Percentiles rank a stretch among this genome's conserved stretches.
phyloP scores from a whole-genome alignment of 2,797 vertebrate species.

The Kryptopterus vitreolus region DNA sequence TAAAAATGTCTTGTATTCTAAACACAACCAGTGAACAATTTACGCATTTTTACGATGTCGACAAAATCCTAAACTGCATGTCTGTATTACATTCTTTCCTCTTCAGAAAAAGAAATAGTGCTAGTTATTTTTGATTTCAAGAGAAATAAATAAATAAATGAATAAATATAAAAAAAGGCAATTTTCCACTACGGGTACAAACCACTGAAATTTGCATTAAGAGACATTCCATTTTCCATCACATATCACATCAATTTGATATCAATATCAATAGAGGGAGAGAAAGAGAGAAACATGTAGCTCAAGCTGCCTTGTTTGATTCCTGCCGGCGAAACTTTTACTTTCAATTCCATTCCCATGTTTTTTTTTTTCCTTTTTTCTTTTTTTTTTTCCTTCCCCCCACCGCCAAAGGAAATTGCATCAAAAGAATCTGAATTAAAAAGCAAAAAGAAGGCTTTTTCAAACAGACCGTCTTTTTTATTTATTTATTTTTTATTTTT shows the following conservation, averaged over 20 bases:
- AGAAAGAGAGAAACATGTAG: conserved; percentile 40
- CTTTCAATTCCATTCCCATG: conserved; percentile 49
- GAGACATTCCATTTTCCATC: conserved; percentile 57
- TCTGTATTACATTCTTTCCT: conserved; percentile 50
- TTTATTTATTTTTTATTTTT: no score
- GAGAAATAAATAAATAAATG: no score
- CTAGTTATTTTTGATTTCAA: conserved; percentile 59
- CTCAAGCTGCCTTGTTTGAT: conserved; percentile 51
- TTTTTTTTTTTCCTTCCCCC: conserved; percentile 38
- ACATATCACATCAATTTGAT: conserved; percentile 65
- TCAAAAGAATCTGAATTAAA: conserved; percentile 58
- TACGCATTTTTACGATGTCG: conserved; percentile 18
- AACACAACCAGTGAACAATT: background rate
- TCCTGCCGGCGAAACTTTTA: conserved; percentile 57
- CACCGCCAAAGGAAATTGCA: conserved; percentile 55
- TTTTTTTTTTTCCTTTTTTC: conserved; percentile 38
- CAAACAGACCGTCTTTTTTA: conserved; percentile 50
- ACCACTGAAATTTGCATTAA: conserved; percentile 56
- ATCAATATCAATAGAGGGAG: conserved; percentile 54
- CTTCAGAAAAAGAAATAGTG: conserved; percentile 53
- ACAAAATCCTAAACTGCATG: background rate
- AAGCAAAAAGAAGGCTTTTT: conserved; percentile 60
- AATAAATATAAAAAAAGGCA: conserved; percentile 55
- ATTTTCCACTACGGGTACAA: conserved; percentile 55
- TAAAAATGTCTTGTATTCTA: background rate